Percentiles rank a stretch among this genome's conserved stretches.
phyloP scores from a whole-genome alignment of 2,113 vertebrate genomes.

The Marmota flaviventris region DNA sequence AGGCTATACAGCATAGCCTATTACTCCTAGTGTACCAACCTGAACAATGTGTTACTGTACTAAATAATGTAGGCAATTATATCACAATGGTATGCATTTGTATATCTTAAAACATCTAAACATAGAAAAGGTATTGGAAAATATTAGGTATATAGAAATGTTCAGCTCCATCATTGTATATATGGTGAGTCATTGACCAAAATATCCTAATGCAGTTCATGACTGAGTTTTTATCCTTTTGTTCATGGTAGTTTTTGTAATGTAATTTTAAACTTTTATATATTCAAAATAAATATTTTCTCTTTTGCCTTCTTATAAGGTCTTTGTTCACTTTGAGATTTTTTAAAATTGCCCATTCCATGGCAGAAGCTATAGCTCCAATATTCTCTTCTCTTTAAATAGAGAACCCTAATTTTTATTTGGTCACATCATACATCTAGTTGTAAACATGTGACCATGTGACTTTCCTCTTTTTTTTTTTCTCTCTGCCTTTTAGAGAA shows the following conservation, averaged over 20 bases:
- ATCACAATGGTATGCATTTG: background rate
- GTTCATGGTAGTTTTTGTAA: background rate
- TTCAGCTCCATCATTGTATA: background rate
- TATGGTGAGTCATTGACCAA: background rate
- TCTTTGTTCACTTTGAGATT: background rate
- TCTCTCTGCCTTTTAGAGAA: background rate
- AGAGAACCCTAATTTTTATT: background rate
- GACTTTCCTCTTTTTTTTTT: background rate
- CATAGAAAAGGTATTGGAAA: background rate
- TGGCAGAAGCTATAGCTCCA: background rate
- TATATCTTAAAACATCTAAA: background rate
- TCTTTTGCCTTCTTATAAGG: constrained; percentile 26
- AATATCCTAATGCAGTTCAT: background rate
- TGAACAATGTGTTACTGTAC: background rate
- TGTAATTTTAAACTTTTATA: background rate
- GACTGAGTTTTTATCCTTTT: background rate
- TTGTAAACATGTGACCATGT: background rate
- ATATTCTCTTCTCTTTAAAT: background rate
- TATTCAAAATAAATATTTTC: constrained; percentile 8
- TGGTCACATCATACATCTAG: background rate
- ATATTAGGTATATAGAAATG: background rate
- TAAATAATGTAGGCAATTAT: background rate
- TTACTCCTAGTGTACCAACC: background rate
- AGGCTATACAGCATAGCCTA: background rate
- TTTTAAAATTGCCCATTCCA: background rate